Base-by-base conservation (phyloP, 2,113 vertebrate genomes). In the Protomyctophum bolini region DNA sequence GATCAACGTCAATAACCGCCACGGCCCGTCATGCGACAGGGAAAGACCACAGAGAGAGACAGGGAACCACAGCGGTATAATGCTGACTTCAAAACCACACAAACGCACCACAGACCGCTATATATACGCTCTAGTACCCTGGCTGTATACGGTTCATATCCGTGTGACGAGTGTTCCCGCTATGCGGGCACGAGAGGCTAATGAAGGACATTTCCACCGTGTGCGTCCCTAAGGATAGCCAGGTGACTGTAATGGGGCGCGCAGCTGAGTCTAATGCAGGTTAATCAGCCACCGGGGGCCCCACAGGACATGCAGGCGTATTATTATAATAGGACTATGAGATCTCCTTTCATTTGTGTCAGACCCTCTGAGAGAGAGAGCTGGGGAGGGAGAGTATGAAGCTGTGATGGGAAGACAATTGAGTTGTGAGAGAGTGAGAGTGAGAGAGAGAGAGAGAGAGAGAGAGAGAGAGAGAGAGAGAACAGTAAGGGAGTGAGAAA, bases 331-430 rank as follows among this genome's bases (percentile, higher is more conserved):
- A 83, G 86, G 72, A 79, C 70, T 81, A 85, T 76, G 76, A 84
- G 86, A 84, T 84, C 82, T 80, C 75, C 81, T 87, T 82, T 89
- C 86, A 88, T 88, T 89, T 80, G 78, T 88, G 81, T 83, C 86
- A 86, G 76, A 79, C 70, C 88, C 85, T 80, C 85, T 80, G 65
- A 68, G 89, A 87, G 85, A 85, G 73, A 1, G 8, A 72, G n/a
- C n/a, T n/a, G n/a, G 33, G 54, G 59, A n/a, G 14, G 11, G 76
- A 66, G 83, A 76, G 77, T 72, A 85, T 80, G 84, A 71, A 71
- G 78, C 8, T 6, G 63, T 60, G 70, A 51, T 64, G 82, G 76
- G 77, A 79, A 63, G 81, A 62, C 77, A 61, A 78, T 3, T 8
- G 69, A 71, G 67, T 64, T 65, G 51, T 54, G 48, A 64, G 21